Evolutionary conservation across 2,888 invertebrate genomes (phyloP), one percentile per base, ranked within the genome.

Genomic region (Erebia aethiops): DNA sequence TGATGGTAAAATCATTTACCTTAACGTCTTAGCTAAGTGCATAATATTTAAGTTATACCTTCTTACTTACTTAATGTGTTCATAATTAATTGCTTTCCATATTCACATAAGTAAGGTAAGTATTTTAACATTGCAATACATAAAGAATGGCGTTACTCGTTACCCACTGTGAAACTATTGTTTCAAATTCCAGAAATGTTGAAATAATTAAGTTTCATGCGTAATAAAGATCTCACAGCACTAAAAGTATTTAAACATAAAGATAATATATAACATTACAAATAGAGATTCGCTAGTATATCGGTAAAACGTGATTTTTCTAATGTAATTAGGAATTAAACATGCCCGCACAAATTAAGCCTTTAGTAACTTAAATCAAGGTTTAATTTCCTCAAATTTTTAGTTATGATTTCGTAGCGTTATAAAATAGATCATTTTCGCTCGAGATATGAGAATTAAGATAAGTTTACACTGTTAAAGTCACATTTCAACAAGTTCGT

Each of bases 371-470:
- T 54, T 13, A 11, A 3, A 1, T 18, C 43, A 41, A 35, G 18
- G 18, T 26, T 41, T 54, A 13, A 41, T n/a, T 65, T 35, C 16
- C 21, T 52, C 14, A 14, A 52, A 41, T 18, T 61, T 3, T 11
- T 18, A 18, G 11, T 54, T 41, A 43, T 16, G 35, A 54, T 54
- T 52, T 54, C 43, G 57, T n/a, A 57, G 66, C 46, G 66, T 43
- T 43, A 56, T 56, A 57, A 65, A 65, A 65, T 65, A 56, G 43
- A 65, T 54, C 56, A 63, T 65, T 65, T 65, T 65, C 65, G 41
- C 56, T 65, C 18, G 56, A 65, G 65, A 65, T 65, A 65, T 43
- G 14, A 51, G 56, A 41, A 9, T 60, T 41, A 56, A 43, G 56
- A 56, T 35, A 18, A 56, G 65, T 65, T 43, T 18, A 56, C 65